Base-by-base conservation (phyloP, 2,888 invertebrate species). In the Nymphalis polychloros region DNA sequence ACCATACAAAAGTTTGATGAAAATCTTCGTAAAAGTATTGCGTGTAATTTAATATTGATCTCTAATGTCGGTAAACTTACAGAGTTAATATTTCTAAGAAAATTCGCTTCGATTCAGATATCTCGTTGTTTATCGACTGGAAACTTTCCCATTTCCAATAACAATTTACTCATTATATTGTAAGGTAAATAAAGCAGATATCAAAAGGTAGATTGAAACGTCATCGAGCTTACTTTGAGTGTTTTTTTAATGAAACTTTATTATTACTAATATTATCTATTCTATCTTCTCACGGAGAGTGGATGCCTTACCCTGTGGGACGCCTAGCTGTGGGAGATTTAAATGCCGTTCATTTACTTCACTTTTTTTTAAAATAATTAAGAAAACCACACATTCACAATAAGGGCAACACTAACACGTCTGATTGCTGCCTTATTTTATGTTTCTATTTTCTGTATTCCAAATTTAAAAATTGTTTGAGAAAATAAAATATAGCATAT, bases 1-100 rank as follows among this genome's bases (percentile, higher is more conserved):
- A 62, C 20, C 41, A 62, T 67, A 59, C 62, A 62, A 63, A 63
- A 67, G 57, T 62, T 67, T 62, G n/a, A 67, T 52, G 55, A 48
- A 67, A 59, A 46, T 41, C 41, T 52, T 50, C 31, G 41, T 5
- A 17, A 53, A n/a, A 60, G 65, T 53, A 47, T 60, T 52, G 46
- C 4, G 13, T 41, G 41, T 41, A 41, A 41, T 60, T 53, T 47
- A 52, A 60, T 66, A 53, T 31, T 46, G 23, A 13, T 46, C 23
- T 31, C 46, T 53, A 60, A 60, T 60, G 60, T 20, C 59, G 53
- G 53, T 52, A 20, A 53, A 60, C 52, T 41, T 52, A 27, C 57
- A 20, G 41, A 49, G 41, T 67, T 49, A 13, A n/a, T 41, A 67
- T 62, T 62, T 67, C 52, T 53, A 16, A 20, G 53, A 48, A 67